Base-by-base conservation (phyloP, 1,140 invertebrate species). In the Teleogryllus occipitalis region DNA sequence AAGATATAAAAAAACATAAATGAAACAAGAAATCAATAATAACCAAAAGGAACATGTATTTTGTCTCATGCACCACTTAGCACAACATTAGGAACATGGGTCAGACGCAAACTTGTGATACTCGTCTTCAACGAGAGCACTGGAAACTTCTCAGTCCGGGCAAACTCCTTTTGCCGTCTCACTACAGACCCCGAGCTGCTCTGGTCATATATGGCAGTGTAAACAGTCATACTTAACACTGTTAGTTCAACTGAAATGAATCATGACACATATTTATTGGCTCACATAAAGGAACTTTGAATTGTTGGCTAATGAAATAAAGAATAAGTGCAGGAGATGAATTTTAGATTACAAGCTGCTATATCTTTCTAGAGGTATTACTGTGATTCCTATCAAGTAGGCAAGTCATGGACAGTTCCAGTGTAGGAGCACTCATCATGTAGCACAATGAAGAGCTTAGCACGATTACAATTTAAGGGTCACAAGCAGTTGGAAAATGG, bases 261-360 rank as follows among this genome's bases (percentile, higher is more conserved):
- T 65, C 54, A 65, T 65, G 54, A 65, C 54, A 65, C 54, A 65
- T 65, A 65, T 65, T 65, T 65, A 65, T 65, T 65, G 54, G 54
- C 54, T 65, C 54, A 65, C 10, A 14, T 14, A 65, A 65, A 65
- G 54, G 54, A 65, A 65, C 54, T 65, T 65, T 65, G 54, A 65
- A 65, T 65, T 14, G 54, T 65, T 65, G 54, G 54, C 54, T 65
- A 65, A 65, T 65, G 10, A 65, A 65, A 65, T 65, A 65, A 14
- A 39, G 27, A 65, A 14, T 18, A 65, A 65, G 54, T 65, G 54
- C 54, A 65, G 54, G 54, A 65, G 54, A 65, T 14, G 54, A 65
- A 65, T 14, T 14, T 65, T 18, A 2, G 54, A 65, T 18, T 65
- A 18, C 54, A 14, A 10, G 18, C 10, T 65, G 10, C 54, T 65